Evolutionary conservation across 2,888 invertebrate species (phyloP).

Genomic region (Tillus elongatus): DNA sequence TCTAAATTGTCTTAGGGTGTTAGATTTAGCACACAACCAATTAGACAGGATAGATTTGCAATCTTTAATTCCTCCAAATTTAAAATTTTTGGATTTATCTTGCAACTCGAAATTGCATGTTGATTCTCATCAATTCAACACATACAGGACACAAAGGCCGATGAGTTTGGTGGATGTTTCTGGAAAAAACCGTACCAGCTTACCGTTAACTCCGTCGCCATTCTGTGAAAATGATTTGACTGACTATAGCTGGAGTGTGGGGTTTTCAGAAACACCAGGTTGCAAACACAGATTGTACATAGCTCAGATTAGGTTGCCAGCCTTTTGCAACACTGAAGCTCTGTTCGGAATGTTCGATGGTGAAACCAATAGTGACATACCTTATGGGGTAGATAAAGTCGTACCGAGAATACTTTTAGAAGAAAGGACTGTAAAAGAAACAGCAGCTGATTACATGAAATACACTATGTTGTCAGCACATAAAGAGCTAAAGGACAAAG

Average conservation of each 20-base stretch:
- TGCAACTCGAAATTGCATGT: conserved; percentile 75
- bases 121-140: conserved; percentile 72
- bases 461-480: conserved; percentile 75
- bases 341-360: conserved; percentile 78
- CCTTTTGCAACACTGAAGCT: conserved; percentile 72
- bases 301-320: conserved; percentile 66
- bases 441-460: conserved; percentile 72
- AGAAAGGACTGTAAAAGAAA: conserved; percentile 73
- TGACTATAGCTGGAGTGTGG: conserved; percentile 67
- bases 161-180: conserved; percentile 79
- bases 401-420: conserved; percentile 72
- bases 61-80: conserved; percentile 66
- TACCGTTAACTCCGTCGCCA: conserved; percentile 49
- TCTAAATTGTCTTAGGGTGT: conserved; percentile 62
- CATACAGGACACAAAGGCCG: conserved; percentile 68
- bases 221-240: conserved; percentile 50
- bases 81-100: conserved; percentile 77
- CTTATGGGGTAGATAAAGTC: conserved; percentile 60
- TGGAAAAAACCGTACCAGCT: conserved; percentile 61
- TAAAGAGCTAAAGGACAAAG: conserved; percentile 64
- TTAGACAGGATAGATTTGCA: conserved; percentile 70
- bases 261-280: conserved; percentile 79
- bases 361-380: conserved; percentile 60
- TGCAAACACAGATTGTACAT: conserved; percentile 63
- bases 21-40: conserved; percentile 80